Conservation (phyloP, 2,888 invertebrate species). For the Drosophila bunnanda region DNA sequence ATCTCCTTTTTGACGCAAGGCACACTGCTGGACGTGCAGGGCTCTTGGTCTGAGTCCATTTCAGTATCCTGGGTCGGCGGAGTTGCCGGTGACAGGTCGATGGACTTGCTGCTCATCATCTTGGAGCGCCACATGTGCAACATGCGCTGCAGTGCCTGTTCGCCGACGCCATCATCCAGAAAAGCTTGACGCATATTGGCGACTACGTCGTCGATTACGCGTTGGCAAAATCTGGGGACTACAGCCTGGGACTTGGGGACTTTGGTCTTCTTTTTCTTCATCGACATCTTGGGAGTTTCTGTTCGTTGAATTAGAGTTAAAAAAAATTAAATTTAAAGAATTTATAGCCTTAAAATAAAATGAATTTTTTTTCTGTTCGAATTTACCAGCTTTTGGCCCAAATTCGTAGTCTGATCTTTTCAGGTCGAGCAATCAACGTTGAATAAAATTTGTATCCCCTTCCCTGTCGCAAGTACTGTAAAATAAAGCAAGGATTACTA, state of each 20-base stretch:
- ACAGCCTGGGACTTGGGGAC: not conserved
- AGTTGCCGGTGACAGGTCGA: not conserved
- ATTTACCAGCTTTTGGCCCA: not conserved
- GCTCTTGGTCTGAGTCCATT: not conserved
- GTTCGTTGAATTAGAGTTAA: not conserved
- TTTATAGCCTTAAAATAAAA: not conserved
- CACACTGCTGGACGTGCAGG: not conserved
- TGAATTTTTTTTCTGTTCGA: not conserved
- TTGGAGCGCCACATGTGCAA: slow-evolving; percentile 8
- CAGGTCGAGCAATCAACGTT: not conserved
- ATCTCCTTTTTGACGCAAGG: not conserved
- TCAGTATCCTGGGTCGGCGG: not conserved
- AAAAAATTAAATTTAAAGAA: not conserved
- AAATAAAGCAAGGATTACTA: not conserved
- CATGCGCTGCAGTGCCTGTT: slow-evolving; percentile 2
- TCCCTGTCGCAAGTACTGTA: not conserved
- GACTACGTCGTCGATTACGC: not conserved
- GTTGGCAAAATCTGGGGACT: not conserved
- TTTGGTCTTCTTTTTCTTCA: not conserved
- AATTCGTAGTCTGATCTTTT: not conserved
- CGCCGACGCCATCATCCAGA: slow-evolving; percentile 1
- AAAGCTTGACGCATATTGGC: not conserved
- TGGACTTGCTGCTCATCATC: not conserved
- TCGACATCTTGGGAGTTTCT: not conserved
- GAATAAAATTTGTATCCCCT: not conserved